Base-by-base conservation (phyloP, 2,113 vertebrate species). In the Oenanthe melanoleuca region DNA sequence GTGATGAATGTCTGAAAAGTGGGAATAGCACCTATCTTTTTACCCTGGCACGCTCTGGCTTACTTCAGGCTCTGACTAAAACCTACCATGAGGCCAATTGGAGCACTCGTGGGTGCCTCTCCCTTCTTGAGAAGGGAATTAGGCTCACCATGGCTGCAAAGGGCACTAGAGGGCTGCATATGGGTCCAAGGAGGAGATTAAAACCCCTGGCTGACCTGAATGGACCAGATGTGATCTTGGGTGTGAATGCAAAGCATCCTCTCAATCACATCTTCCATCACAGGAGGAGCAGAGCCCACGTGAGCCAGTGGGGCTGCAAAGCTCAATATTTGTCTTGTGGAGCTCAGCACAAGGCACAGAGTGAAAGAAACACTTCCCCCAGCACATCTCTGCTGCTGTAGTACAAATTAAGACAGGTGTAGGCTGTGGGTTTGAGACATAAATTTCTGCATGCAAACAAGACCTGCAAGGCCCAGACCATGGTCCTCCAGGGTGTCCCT, bases 401-500 rank as follows among this genome's bases (percentile, higher is more conserved):
- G 31, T 34, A 24, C 28, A 75, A 45, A 34, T 16, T 5, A 3
- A 61, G 18, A 34, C 12, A 45, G 9, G 33, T 60, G 8, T 14
- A 78, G 50, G 25, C 37, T 66, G 19, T 16, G 8, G 22, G 37
- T 61, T 37, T 70, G 22, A 44, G 47, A n/a, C 37, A 60, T 26
- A 44, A 34, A 70, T 65, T 57, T 38, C 40, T 66, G 42, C n/a
- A 53, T 3, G 31, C 0, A 0, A 70, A 11, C 18, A 44, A 63
- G 38, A 37, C 12, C n/a, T 57, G 29, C 1, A 1, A 70, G 28
- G 24, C 53, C 5, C n/a, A 74, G 42, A 40, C 9, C 8, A 8
- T 0, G 0, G 3, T 64, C 22, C 34, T 59, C 38, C 25, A 55
- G 40, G 12, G 9, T 2, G 1, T 18, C 1, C 47, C 9, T 23